Evolutionary conservation across 2,797 vertebrate species (phyloP), one percentile per base, ranked within the genome.

Genomic region (Neosilurus hyrtlii): DNA sequence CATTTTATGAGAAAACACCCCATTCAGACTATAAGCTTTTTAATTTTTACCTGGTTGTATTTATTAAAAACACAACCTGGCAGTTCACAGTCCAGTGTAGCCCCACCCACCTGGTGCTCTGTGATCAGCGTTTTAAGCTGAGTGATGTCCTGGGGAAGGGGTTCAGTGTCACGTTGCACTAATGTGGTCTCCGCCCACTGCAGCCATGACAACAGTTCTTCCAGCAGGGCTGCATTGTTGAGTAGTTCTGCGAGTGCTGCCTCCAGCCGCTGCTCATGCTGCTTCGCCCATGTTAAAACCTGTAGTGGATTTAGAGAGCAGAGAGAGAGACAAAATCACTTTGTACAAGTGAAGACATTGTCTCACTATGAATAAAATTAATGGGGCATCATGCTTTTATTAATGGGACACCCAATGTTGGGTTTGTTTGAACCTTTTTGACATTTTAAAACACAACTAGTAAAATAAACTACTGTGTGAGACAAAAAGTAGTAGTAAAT

Each of bases 231-330:
- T 0, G 97, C 96, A 0, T 99, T 99, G 30, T 96, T 97, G 73
- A 97, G 94, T 84, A 99, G 92, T 89, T 99, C 98, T 0, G 95
- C 94, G 9, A 99, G 94, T 0, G 98, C 97, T 0, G 94, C 90
- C 89, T 99, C 97, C 78, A 99, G 92, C 0, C 98, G 95, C 89
- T 99, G 97, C 91, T 99, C 98, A 73, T 99, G 98, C 91, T 99
- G 98, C 87, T 97, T 98, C 0, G 97, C 96, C 98, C 97, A 99
- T 0, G 97, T 97, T 86, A 99, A 92, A 85, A 99, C 98, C 94
- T 95, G 88, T 2, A 30, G 56, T 61, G n/a, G 3, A 37, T 70
- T 70, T 18, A 35, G 18, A 35, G 56, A 10, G 10, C 1, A 4
- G 24, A 52, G 52, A 35, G 16, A 76, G 35, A 62, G 22, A 9